Conservation (phyloP, 2,113 vertebrate species). For the Siniperca knerii region DNA sequence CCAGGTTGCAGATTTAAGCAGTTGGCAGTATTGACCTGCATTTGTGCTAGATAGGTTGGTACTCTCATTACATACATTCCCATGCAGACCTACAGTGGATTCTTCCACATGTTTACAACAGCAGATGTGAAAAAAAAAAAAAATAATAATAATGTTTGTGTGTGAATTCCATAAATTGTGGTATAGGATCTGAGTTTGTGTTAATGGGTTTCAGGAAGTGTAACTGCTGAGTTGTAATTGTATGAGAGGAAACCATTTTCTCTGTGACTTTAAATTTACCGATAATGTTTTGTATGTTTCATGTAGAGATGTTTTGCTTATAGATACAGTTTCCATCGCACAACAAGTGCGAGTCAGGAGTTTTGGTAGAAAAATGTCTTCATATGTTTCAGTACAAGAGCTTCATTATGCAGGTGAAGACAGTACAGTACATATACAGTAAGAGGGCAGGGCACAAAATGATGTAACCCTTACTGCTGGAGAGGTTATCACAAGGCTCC, state of each 20-base stretch:
- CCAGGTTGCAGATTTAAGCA: background rate
- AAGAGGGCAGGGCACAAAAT: no score
- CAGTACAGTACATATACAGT: background rate
- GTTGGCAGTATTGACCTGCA: no score
- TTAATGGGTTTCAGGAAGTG: background rate
- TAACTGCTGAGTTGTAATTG: background rate
- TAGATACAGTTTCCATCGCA: background rate
- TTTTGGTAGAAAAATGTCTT: background rate
- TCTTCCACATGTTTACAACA: background rate
- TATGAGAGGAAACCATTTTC: background rate
- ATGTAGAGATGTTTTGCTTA: background rate
- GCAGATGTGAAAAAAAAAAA: background rate
- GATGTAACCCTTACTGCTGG: background rate
- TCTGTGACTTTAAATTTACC: background rate
- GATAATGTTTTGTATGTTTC: background rate
- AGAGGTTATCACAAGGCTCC: background rate
- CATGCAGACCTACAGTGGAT: background rate
- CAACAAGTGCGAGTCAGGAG: background rate
- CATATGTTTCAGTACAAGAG: background rate
- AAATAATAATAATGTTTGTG: background rate
- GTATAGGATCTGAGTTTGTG: background rate
- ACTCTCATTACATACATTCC: background rate
- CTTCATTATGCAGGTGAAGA: background rate
- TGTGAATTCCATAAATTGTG: background rate
- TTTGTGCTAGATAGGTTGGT: background rate